Percentiles rank a stretch among this genome's conserved stretches.
Conservation (phyloP, 2,113 vertebrate genomes). For the Archilochus colubris region DNA sequence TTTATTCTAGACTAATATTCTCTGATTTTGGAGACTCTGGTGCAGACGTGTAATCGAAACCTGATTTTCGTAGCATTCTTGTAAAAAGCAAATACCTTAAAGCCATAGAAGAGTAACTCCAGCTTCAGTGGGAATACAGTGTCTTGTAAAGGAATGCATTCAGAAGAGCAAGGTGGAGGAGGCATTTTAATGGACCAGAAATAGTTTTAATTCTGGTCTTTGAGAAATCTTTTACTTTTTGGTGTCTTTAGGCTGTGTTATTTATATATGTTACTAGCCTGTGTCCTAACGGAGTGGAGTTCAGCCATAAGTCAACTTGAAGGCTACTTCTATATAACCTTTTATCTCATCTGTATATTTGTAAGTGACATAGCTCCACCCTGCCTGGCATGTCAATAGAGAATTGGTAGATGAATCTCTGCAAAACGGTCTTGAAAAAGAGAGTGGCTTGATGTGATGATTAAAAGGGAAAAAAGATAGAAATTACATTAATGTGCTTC, state of each 20-base stretch:
- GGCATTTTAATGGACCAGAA: neutral
- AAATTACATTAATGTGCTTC: neutral
- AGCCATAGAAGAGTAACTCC: neutral
- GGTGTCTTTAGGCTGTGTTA: neutral
- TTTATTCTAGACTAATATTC: neutral
- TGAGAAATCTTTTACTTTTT: neutral
- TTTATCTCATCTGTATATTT: neutral
- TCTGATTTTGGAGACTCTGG: neutral
- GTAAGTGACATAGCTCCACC: neutral
- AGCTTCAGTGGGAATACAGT: conserved; percentile 1
- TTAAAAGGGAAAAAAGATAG: neutral
- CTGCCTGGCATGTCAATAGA: neutral
- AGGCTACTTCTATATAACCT: neutral
- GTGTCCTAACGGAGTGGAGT: neutral
- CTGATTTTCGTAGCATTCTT: neutral
- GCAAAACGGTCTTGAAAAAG: neutral
- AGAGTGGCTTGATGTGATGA: neutral
- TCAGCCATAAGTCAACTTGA: neutral
- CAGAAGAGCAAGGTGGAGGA: neutral
- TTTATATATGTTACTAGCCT: neutral
- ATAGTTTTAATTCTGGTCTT: neutral
- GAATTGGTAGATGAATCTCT: neutral
- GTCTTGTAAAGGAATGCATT: conserved; percentile 4
- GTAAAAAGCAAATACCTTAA: neutral
- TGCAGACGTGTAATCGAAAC: neutral